Conservation (phyloP, 2,797 vertebrate species). For the Eleutherodactylus coqui region DNA sequence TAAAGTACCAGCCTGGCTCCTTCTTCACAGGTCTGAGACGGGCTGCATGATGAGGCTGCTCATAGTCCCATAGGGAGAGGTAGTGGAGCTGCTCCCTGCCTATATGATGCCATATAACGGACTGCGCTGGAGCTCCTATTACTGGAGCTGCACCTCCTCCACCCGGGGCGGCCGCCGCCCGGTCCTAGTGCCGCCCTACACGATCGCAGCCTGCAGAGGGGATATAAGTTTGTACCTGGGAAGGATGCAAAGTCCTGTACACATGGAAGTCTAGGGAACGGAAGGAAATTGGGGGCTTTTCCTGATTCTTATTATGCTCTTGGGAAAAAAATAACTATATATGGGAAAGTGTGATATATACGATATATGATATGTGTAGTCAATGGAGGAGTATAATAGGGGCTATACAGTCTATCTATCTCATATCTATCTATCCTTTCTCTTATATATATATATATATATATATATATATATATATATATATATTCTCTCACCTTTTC, state of each 20-base stretch:
- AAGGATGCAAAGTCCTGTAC: not conserved
- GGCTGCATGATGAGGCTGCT: not conserved
- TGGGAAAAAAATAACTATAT: not conserved
- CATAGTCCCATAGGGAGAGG: not conserved
- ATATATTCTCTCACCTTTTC: too few relatives aligned
- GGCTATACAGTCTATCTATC: too few relatives aligned
- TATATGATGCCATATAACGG: constrained; percentile 58
- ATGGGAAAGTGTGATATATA: too few relatives aligned
- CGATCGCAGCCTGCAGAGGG: not conserved
- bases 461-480: too few relatives aligned
- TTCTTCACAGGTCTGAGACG: not conserved
- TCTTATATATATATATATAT: too few relatives aligned
- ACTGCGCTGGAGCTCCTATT: constrained; percentile 23
- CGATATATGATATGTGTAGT: too few relatives aligned
- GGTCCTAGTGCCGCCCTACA: constrained; percentile 53
- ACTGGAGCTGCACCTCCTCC: constrained; percentile 49
- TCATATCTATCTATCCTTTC: too few relatives aligned
- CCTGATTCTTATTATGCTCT: not conserved
- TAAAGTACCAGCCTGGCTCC: not conserved
- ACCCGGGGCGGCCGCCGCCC: not conserved
- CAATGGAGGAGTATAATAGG: too few relatives aligned
- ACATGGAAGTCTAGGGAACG: too few relatives aligned
- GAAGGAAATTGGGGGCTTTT: not conserved
- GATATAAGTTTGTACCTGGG: not conserved
- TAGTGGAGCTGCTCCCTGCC: not conserved